A percentile compares a stretch with the other conserved stretches of the same genome.
Evolutionary conservation across 2,888 invertebrate species (phyloP).

Genomic region (Caenorhabditis macrosperma): DNA sequence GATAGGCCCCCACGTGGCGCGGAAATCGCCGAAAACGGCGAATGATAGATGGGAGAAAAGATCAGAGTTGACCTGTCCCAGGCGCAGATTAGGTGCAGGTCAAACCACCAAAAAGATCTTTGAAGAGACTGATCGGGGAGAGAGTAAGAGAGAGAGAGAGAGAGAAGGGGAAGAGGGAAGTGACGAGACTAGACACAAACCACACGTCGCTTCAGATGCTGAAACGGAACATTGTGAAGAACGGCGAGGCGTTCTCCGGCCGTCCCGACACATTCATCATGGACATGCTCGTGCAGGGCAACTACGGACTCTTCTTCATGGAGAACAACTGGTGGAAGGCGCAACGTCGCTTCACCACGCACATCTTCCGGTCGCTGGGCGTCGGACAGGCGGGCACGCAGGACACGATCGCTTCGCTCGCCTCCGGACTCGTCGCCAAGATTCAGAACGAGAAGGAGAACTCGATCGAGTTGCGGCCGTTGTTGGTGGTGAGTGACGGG

Average conservation of each 20-base stretch:
- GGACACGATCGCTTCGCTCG: constrained; percentile 58
- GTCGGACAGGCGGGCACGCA: constrained; percentile 63
- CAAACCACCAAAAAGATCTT: constrained; percentile 48
- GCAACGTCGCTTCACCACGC: constrained; percentile 65
- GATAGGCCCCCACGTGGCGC: constrained; percentile 41
- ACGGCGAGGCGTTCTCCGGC: constrained; percentile 65
- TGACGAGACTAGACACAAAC: background rate
- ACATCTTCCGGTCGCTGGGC: constrained; percentile 62
- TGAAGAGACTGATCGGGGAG: constrained; percentile 30
- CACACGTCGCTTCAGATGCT: constrained; percentile 40
- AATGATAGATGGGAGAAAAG: constrained; percentile 27
- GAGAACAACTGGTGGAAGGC: constrained; percentile 65
- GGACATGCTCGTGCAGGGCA: constrained; percentile 64
- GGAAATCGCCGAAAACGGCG: constrained; percentile 7
- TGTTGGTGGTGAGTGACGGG: constrained; percentile 55
- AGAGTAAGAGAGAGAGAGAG: background rate
- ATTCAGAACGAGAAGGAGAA: constrained; percentile 47
- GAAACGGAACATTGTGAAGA: constrained; percentile 54
- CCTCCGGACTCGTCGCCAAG: constrained; percentile 46
- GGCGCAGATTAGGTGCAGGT: constrained; percentile 25
- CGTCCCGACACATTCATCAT: constrained; percentile 63
- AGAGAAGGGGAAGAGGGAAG: background rate
- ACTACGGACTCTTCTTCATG: constrained; percentile 66
- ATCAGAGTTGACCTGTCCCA: constrained; percentile 21
- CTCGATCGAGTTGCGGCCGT: constrained; percentile 54